Evolutionary conservation across 2,797 vertebrate genomes (phyloP).

Genomic region (Pseudotriccus pelzelni): DNA sequence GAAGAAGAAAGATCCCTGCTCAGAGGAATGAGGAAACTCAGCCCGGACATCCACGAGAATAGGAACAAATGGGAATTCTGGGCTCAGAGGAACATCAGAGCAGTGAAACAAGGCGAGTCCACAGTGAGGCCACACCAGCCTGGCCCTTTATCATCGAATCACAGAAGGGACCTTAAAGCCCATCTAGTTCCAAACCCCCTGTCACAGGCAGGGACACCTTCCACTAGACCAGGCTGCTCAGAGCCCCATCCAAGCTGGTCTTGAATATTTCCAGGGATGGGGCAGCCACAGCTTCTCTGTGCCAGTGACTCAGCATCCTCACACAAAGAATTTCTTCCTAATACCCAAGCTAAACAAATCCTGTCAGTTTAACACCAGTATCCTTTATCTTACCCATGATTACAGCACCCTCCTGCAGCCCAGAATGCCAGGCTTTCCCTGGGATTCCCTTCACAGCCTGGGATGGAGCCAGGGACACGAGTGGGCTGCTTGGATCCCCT

Average conservation of each 20-base stretch:
- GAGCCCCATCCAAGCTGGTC: neutral
- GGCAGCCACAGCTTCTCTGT: neutral
- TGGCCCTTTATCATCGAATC: neutral
- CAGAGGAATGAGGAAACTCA: neutral
- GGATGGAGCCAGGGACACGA: neutral
- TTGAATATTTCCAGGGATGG: neutral
- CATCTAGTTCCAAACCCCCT: neutral
- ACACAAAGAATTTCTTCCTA: neutral
- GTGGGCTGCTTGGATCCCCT: neutral
- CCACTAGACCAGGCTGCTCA: neutral
- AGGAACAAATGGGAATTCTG: neutral
- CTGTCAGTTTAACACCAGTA: neutral
- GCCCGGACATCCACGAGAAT: neutral
- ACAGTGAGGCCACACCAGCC: neutral
- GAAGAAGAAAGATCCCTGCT: neutral
- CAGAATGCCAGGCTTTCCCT: neutral
- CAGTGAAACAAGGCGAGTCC: fast-evolving
- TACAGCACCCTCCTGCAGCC: neutral
- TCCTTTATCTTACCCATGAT: neutral
- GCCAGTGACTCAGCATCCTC: neutral
- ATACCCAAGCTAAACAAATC: neutral
- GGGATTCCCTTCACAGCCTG: neutral
- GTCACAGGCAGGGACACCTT: neutral
- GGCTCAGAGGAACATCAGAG: neutral
- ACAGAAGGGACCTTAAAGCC: neutral